Conservation (phyloP, 2,797 vertebrate genomes). For the Sebastes diaconus region DNA sequence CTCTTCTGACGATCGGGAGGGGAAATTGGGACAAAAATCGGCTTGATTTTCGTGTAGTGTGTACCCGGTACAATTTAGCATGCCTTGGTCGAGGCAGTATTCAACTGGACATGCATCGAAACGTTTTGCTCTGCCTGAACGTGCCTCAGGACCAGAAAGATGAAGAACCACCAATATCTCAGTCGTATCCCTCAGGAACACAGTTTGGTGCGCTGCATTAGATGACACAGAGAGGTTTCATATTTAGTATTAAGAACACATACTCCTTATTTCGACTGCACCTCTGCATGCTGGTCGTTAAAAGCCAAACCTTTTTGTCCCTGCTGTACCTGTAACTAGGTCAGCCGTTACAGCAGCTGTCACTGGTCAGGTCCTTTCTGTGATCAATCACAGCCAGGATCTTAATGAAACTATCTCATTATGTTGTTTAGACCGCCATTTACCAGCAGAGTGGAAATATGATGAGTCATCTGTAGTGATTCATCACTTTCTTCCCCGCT, state of each 20-base stretch:
- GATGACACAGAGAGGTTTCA: background rate
- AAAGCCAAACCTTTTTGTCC: background rate
- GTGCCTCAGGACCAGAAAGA: too few relatives aligned
- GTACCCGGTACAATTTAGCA: too few relatives aligned
- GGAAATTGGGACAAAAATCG: too few relatives aligned
- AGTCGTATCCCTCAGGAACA: background rate
- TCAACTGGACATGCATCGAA: too few relatives aligned
- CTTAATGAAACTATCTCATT: constrained; percentile 55
- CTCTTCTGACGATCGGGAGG: too few relatives aligned
- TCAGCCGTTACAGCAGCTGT: constrained; percentile 48
- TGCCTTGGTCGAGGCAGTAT: too few relatives aligned
- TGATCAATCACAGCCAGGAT: constrained; percentile 28
- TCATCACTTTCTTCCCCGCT: constrained; percentile 36
- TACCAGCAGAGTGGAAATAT: constrained; percentile 45
- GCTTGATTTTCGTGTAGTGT: too few relatives aligned
- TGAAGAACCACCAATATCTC: background rate
- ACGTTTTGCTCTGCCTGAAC: too few relatives aligned
- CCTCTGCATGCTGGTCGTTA: background rate
- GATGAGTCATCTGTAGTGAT: constrained; percentile 13
- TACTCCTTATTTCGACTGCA: background rate
- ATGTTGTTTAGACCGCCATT: constrained; percentile 41
- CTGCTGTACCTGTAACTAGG: constrained; percentile 44
- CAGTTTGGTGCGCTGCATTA: background rate
- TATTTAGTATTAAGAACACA: background rate
- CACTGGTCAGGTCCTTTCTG: constrained; percentile 7